A percentile compares a stretch with the other conserved stretches of the same genome.
These are phyloP conservation scores for Uropsilus gracilis DNA, from an alignment of 2,113 vertebrate genomes.

Conservation along the genomic window DNA sequence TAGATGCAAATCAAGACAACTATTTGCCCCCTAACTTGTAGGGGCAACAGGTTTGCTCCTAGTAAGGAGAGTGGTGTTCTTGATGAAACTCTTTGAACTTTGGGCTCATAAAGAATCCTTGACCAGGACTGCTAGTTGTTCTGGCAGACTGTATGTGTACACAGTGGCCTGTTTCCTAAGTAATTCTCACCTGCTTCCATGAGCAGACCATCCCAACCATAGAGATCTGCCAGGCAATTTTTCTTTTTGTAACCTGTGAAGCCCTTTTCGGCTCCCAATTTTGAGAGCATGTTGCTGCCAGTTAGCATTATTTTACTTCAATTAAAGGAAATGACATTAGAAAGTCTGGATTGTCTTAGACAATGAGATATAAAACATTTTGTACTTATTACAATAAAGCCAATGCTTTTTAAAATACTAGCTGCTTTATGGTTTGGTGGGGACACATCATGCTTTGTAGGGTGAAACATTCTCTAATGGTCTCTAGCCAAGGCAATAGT, in stretches of 20 bases:
- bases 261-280: constrained; percentile 24
- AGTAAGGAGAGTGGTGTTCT: neutral
- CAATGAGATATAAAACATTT: neutral
- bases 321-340: neutral
- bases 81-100: neutral
- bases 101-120: neutral
- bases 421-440: too few species aligned
- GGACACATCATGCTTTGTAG: neutral
- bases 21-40: neutral
- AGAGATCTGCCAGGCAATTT: constrained; percentile 6
- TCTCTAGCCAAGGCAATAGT: neutral
- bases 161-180: neutral
- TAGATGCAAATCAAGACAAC: neutral
- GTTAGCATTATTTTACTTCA: neutral
- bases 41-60: neutral
- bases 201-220: neutral
- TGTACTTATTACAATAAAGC: neutral
- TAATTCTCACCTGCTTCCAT: neutral
- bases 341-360: constrained; percentile 26
- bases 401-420: constrained; percentile 35
- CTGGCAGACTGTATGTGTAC: neutral
- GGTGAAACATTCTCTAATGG: neutral
- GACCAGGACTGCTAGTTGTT: neutral
- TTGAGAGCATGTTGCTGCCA: constrained; percentile 10
- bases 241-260: neutral